Percentiles rank a stretch among this genome's conserved stretches.
phyloP scores from a whole-genome alignment of 2,113 vertebrate species.

The Gambusia affinis region DNA sequence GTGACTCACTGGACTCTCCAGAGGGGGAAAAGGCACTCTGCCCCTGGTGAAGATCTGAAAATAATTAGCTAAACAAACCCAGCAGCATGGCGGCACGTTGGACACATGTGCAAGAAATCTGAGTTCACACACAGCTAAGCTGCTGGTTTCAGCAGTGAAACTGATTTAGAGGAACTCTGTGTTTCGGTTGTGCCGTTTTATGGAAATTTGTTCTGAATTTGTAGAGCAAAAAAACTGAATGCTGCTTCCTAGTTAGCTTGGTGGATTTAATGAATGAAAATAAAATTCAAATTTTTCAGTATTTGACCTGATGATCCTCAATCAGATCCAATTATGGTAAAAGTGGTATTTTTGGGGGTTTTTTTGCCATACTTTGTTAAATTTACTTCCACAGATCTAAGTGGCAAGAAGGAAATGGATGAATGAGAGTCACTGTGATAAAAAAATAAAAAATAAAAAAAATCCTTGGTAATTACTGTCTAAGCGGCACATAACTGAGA shows the following conservation, averaged over 20 bases:
- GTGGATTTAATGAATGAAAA: too few relatives aligned
- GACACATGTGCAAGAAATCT: not conserved
- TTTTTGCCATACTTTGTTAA: too few relatives aligned
- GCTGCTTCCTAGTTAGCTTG: too few relatives aligned
- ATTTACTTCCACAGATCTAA: not conserved
- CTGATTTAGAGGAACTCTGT: too few relatives aligned
- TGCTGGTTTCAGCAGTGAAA: too few relatives aligned
- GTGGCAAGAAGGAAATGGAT: not conserved
- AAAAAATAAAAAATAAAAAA: not conserved
- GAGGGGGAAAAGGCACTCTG: slow-evolving; percentile 19
- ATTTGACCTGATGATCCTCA: too few relatives aligned
- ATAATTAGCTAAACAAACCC: slow-evolving; percentile 38
- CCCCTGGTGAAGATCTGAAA: slow-evolving; percentile 37
- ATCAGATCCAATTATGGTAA: too few relatives aligned
- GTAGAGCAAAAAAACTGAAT: not conserved
- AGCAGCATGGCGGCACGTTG: not conserved
- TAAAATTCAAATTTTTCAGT: too few relatives aligned
- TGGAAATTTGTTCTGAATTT: not conserved
- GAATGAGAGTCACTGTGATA: not conserved
- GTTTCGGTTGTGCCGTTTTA: too few relatives aligned
- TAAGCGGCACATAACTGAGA: not conserved
- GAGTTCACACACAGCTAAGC: not conserved
- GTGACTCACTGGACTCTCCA: slow-evolving; percentile 19
- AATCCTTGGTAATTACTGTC: not conserved
- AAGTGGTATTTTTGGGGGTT: too few relatives aligned